Conservation (phyloP, 2,888 invertebrate genomes). For the Lepidocyrtinus sp. region DNA sequence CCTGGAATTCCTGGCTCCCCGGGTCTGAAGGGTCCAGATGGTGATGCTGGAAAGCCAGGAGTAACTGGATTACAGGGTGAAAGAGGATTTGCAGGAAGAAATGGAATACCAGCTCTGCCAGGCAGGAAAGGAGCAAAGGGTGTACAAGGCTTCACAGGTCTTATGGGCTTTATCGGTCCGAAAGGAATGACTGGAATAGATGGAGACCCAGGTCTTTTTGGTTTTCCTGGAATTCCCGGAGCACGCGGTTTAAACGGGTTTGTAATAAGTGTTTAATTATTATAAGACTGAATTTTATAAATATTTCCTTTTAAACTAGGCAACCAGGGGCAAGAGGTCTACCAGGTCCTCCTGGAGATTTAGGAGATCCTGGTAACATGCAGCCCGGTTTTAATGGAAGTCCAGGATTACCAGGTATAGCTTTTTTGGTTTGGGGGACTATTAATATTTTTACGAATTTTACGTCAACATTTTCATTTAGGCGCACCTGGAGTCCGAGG, state of each 20-base stretch:
- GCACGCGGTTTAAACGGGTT: no score
- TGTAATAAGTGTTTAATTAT: not conserved
- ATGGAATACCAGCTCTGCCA: slow-evolving; percentile 52
- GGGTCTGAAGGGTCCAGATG: slow-evolving; percentile 69
- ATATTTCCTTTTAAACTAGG: slow-evolving; percentile 62
- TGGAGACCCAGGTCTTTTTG: slow-evolving; percentile 71
- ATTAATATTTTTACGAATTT: no score
- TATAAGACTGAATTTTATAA: not conserved
- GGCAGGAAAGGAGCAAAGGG: slow-evolving; percentile 69
- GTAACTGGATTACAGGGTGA: slow-evolving; percentile 43
- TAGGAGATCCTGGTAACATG: slow-evolving; percentile 75
- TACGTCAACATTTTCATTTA: no score
- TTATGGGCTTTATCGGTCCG: slow-evolving; percentile 23
- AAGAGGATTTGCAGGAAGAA: slow-evolving; percentile 49
- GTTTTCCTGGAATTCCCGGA: no score
- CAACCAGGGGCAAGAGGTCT: slow-evolving; percentile 72
- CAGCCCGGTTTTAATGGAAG: slow-evolving; percentile 57
- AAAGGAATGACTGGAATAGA: slow-evolving; percentile 64
- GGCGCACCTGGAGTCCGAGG: no score
- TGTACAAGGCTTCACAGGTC: slow-evolving; percentile 31
- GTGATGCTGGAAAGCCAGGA: slow-evolving; percentile 70
- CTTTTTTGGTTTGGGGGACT: slow-evolving; percentile 68
- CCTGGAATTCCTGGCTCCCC: slow-evolving; percentile 72
- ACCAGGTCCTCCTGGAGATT: slow-evolving; percentile 74
- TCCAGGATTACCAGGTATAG: slow-evolving; percentile 70